Base-by-base conservation (phyloP, 2,113 vertebrate species). In the Ranitomeya imitator region DNA sequence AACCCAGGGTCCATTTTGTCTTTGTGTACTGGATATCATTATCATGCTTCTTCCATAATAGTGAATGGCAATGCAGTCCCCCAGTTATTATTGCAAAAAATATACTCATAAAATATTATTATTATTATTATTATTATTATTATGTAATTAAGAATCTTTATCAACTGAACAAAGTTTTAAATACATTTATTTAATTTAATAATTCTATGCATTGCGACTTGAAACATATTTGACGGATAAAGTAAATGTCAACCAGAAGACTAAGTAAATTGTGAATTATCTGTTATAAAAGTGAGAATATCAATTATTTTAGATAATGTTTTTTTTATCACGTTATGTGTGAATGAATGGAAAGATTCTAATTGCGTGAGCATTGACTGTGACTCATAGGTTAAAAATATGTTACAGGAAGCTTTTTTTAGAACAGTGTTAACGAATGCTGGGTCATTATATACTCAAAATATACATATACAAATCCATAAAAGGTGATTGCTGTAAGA, bases 271-370 rank as follows among this genome's bases (percentile, higher is more conserved):
- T 78, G 10, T 55, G 21, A 16, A 67, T 86, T 67, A 52, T 67
- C 57, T 73, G 55, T 65, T 86, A 79, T 37, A 79, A 86, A 86
- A 86, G 85, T 86, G 85, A 76, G 79, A 88, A 90, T 74, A 74
- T 83, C 78, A 23, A 65, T 69, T 7, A 0, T 85, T 89, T 90
- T 76, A 45, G 69, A 26, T 67, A 88, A 83, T 84, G 54, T 55
- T 85, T 1, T 0, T 91, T 90, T 90, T 10, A 74, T 78, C 85
- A 52, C 63, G 71, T 79, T 79, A 80, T 8, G 76, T 0, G 0
- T 85, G 83, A 92, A 90, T 55, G 90, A 79, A 91, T 59, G 83
- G 91, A 86, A 89, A 90, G 26, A 19, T 92, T 89, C 86, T 87
- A 89, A 89, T 81, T 74, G 51, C 19, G 37, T 90, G 88, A 89